phyloP scores from a whole-genome alignment of 2,797 vertebrate species.

The Propithecus deckenii region DNA sequence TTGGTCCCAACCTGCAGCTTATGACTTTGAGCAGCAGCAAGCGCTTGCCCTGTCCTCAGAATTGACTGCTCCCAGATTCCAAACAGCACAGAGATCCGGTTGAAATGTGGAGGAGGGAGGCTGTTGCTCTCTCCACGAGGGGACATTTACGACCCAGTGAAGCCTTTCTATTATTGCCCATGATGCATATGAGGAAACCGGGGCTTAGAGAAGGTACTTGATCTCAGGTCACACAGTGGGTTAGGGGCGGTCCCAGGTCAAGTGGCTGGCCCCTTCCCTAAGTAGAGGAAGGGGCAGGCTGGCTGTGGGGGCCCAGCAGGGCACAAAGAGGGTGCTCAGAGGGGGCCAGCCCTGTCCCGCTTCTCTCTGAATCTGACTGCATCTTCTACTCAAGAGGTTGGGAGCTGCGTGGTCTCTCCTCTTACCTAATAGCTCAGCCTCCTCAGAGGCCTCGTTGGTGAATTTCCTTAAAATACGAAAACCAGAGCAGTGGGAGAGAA shows the following conservation, averaged over 20 bases:
- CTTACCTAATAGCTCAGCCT: not conserved
- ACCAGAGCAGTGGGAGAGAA: not conserved
- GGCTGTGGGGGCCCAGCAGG: not conserved
- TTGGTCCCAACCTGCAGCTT: not conserved
- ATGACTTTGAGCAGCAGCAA: not conserved
- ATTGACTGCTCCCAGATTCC: not conserved
- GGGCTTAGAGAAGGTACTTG: not conserved
- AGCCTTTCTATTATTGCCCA: not conserved
- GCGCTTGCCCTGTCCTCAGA: not conserved
- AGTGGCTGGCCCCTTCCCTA: not conserved
- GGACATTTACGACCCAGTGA: not conserved
- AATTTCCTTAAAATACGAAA: not conserved
- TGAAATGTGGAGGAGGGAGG: not conserved
- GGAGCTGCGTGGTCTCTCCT: not conserved
- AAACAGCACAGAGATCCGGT: accelerated
- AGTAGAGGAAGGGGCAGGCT: not conserved
- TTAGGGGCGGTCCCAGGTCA: not conserved
- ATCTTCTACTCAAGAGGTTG: not conserved
- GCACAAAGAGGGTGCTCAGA: not conserved
- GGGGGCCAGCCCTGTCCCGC: not conserved
- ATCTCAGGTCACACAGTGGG: not conserved
- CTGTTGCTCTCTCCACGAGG: accelerated
- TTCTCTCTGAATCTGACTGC: not conserved
- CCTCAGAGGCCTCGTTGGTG: not conserved
- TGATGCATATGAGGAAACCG: not conserved